Base-by-base conservation (phyloP, 2,113 vertebrate genomes). In the Chlorocebus sabaeus region DNA sequence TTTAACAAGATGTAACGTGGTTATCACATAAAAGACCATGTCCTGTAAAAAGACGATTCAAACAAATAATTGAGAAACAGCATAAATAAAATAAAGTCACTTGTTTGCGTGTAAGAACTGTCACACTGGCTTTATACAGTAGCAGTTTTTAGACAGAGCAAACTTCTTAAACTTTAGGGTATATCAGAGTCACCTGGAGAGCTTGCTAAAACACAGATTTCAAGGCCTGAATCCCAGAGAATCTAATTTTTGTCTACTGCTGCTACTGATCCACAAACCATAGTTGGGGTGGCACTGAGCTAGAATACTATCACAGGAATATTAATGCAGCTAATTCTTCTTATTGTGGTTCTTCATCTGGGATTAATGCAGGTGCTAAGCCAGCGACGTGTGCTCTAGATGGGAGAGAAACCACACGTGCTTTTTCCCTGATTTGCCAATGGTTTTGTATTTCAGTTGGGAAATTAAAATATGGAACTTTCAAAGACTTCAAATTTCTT, bases 401-500 rank as follows among this genome's bases (percentile, higher is more conserved):
- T n/a, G 3, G 14, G 38, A 48, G 35, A 75, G 30, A 89, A 59
- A 25, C 25, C 72, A 35, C 8, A 8, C 6, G 3, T 30, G 27
- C 45, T 91, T 78, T 45, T 45, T 32, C 32, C 20, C 30, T 32
- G 18, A 43, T 61, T 92, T 78, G 30, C 12, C 59, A 13, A 2
- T 22, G 27, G 64, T 79, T 86, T 11, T 64, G 0, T 67, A 27
- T 83, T 90, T 93, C 79, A 61, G 1, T 45, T 82, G 52, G 30
- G 35, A 86, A 90, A 78, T 64, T 57, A 87, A 94, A 97, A 87
- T 86, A 73, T 40, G 45, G 48, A 81, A 92, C 35, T 81, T 16
- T 85, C n/a, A 50, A 73, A 90, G 45, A 90, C 38, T 85, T 92
- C 32, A 82, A 64, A 64, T 94, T 55, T 43, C 45, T 94, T 95